Evolutionary conservation across 2,888 invertebrate genomes (phyloP), one percentile per base, ranked within the genome.

Genomic region (Hermaeophaga mercurialis): DNA sequence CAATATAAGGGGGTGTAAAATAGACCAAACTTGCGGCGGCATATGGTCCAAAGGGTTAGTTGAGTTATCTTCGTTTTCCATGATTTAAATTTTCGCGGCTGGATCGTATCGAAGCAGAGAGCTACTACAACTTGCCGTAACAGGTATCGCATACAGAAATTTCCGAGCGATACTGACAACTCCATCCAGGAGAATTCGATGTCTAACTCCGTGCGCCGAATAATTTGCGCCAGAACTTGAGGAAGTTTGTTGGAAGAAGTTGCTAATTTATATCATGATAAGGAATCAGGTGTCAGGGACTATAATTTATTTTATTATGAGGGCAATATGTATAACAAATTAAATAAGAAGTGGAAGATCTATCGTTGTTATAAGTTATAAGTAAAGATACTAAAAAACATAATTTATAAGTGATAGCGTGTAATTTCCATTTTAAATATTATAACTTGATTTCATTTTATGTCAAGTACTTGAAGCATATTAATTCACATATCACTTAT

Each of bases 1-100:
- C 14, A 75, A 56, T 4, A 71, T 41, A 48, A 72, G 70, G 41
- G 75, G 70, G 47, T 72, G 69, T 11, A 75, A 65, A 14, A 73
- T 67, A 1, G 61, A 67, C 66, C 67, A 69, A 3, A 75, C 68
- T 9, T 73, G 67, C 11, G 69, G 70, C 7, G 73, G 73, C 22
- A 75, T 61, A 46, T 73, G 72, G 33, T 62, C 39, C 46, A 59
- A 47, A 6, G 58, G 58, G 22, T 49, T 12, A 1, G 60, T 52
- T 2, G 43, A 14, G 26, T 60, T 54, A 1, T 44, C 18, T 14
- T 45, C 39, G 1, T 19, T 34, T 2, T 49, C 49, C 58, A 58
- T 58, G 22, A 26, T 22, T 33, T 14, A 11, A 39, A 49, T 8
- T 39, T 7, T 39, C 39, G 41, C 41, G 49, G 6, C 26, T 17